Conservation (phyloP, 2,888 invertebrate species). For the Orchesella flavescens region DNA sequence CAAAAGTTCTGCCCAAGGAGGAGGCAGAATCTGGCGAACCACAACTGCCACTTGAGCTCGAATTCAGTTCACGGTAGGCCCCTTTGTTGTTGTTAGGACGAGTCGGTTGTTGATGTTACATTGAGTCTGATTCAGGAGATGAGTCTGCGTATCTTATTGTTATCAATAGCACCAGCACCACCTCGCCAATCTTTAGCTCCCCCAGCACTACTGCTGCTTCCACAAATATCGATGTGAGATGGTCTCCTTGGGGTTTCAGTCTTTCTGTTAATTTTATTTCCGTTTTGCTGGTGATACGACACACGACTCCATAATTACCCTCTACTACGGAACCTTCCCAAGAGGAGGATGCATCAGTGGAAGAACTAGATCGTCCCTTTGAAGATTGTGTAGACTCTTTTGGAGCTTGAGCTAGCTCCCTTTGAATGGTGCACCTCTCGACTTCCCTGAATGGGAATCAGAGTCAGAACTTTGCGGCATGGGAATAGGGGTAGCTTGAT, state of each 20-base stretch:
- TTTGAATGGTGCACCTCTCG: not conserved
- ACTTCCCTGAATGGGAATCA: constrained; percentile 1
- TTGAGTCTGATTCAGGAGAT: constrained; percentile 3
- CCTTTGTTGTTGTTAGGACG: constrained; percentile 1
- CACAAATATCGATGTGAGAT: constrained; percentile 19
- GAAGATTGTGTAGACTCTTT: not conserved
- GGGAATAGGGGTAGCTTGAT: constrained; percentile 37
- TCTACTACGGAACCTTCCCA: not conserved
- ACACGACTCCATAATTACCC: not conserved
- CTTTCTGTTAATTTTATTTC: no score
- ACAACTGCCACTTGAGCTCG: constrained; percentile 20
- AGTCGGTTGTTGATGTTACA: not conserved
- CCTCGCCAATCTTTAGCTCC: not conserved
- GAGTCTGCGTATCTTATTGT: constrained; percentile 16
- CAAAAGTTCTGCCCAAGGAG: constrained; percentile 8
- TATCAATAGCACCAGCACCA: no score
- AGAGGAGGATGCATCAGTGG: constrained; percentile 5
- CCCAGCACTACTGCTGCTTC: not conserved
- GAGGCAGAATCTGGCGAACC: not conserved
- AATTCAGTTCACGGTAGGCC: constrained; percentile 21
- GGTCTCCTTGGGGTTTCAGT: no score
- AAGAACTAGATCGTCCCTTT: constrained; percentile 26
- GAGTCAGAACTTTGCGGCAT: constrained; percentile 18
- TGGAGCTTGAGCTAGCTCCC: not conserved
- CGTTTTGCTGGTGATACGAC: no score